A percentile compares a stretch with the other conserved stretches of the same genome.
These are phyloP conservation scores for Anser brachyrhynchus DNA, from an alignment of 2,113 vertebrate species.

Conservation along the genomic window DNA sequence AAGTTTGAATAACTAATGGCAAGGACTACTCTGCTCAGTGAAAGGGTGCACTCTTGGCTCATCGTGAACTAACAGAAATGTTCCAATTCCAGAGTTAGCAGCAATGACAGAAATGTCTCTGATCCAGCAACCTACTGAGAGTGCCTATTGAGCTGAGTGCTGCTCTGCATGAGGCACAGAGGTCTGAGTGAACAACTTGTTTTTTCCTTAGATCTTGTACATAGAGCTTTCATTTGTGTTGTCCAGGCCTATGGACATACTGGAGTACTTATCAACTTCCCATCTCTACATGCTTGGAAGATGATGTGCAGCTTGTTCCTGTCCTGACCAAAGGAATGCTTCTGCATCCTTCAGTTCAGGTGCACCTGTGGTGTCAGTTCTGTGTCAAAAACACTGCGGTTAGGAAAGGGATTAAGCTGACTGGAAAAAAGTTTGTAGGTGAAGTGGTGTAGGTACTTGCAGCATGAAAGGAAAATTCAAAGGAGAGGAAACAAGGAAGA, in stretches of 20 bases:
- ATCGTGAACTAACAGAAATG: not conserved
- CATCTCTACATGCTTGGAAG: not conserved
- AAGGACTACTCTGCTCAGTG: not conserved
- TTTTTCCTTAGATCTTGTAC: not conserved
- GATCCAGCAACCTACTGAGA: not conserved
- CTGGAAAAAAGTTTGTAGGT: not conserved
- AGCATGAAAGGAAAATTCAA: not conserved
- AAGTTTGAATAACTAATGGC: not conserved
- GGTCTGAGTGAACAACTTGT: not conserved
- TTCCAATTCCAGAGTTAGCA: accelerated
- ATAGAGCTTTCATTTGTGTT: not conserved
- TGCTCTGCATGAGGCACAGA: not conserved
- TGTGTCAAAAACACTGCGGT: accelerated
- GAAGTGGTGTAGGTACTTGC: not conserved
- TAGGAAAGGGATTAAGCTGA: not conserved
- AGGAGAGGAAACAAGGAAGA: not conserved
- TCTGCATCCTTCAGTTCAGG: not conserved
- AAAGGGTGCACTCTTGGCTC: not conserved
- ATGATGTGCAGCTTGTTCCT: not conserved
- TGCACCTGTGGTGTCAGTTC: not conserved
- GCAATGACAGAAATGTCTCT: not conserved
- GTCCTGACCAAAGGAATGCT: not conserved
- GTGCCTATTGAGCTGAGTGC: not conserved
- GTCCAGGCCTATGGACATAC: not conserved
- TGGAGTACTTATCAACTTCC: not conserved